Percentiles rank a stretch among this genome's conserved stretches.
phyloP scores from a whole-genome alignment of 2,113 vertebrate species.

The Phyllostomus discolor region DNA sequence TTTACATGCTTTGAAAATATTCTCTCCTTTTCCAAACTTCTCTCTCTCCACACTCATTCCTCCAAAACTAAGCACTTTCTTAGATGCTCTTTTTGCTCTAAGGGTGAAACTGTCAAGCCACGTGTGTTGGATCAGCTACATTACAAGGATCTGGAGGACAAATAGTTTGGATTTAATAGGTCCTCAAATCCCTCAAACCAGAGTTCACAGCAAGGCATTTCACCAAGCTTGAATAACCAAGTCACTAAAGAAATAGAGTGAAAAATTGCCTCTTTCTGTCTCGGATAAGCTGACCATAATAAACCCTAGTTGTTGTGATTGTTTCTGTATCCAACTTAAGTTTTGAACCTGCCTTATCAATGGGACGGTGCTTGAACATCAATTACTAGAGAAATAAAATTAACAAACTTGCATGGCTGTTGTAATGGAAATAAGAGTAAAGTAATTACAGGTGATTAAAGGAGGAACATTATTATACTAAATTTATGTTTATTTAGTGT shows the following conservation, averaged over 20 bases:
- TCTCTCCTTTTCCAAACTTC: background rate
- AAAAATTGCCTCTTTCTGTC: background rate
- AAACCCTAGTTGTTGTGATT: background rate
- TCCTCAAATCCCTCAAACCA: background rate
- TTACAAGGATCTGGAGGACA: background rate
- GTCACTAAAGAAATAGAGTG: background rate
- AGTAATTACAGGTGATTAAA: background rate
- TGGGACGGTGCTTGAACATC: background rate
- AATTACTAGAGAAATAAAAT: background rate
- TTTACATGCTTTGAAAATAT: background rate
- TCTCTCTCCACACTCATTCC: background rate
- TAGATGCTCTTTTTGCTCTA: background rate
- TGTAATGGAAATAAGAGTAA: background rate
- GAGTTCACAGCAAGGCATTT: background rate
- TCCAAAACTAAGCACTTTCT: background rate
- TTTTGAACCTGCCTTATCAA: background rate
- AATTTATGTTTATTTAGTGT: background rate
- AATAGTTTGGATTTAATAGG: background rate
- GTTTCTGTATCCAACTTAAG: background rate
- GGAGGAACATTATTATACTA: background rate
- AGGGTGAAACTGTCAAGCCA: background rate
- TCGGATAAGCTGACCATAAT: background rate
- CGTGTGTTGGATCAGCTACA: background rate
- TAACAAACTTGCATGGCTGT: background rate
- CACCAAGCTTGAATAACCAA: background rate